Percentiles rank a stretch among this genome's conserved stretches.
Conservation (phyloP, 2,888 invertebrate species). For the Myathropa florea region DNA sequence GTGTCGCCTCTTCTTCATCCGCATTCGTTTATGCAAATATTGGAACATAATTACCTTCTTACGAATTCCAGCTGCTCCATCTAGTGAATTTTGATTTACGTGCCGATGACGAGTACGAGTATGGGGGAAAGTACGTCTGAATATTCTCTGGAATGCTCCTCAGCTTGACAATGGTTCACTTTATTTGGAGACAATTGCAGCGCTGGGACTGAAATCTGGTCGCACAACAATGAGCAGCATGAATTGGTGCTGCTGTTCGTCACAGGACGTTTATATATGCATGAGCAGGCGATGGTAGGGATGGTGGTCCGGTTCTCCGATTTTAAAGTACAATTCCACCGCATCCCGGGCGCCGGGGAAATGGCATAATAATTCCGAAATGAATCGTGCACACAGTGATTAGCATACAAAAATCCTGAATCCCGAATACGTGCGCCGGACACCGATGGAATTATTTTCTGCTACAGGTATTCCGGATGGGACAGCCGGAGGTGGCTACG, state of each 20-base stretch:
- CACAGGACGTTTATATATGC: not conserved
- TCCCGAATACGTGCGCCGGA: conserved; percentile 74
- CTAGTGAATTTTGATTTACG: not conserved
- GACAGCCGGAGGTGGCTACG: conserved; percentile 17
- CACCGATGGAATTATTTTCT: conserved; percentile 68
- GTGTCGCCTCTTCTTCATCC: conserved; percentile 14
- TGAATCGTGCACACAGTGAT: conserved; percentile 73
- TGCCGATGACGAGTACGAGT: not conserved
- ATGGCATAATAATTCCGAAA: conserved; percentile 70
- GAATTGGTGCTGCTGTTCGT: not conserved
- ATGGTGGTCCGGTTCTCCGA: not conserved
- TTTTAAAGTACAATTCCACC: conserved; percentile 54
- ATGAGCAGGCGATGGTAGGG: not conserved
- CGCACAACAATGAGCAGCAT: not conserved
- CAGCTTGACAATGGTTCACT: not conserved
- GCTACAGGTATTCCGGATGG: conserved; percentile 61
- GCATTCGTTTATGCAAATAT: conserved; percentile 45
- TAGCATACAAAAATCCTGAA: conserved; percentile 74
- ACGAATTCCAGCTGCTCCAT: not conserved
- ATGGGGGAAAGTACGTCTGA: not conserved
- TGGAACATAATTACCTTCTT: conserved; percentile 21
- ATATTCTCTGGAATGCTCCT: not conserved
- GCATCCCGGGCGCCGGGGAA: conserved; percentile 17
- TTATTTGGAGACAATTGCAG: not conserved
- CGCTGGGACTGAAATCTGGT: not conserved